These are phyloP conservation scores for Lasioglossum leucozonium DNA, from an alignment of 2,888 invertebrate genomes.

Conservation along the genomic window DNA sequence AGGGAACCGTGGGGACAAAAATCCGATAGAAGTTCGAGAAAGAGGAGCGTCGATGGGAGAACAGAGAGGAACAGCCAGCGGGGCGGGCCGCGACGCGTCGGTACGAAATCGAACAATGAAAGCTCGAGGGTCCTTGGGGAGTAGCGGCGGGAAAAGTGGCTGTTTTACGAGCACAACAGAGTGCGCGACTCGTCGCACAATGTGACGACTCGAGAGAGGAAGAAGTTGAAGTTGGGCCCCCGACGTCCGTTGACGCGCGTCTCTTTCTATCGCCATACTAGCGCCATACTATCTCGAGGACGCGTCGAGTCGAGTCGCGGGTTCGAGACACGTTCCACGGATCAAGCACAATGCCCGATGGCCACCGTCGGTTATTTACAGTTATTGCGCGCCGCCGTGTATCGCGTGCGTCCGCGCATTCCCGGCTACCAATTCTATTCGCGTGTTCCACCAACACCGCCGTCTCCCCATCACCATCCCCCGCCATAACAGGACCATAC, in stretches of 20 bases:
- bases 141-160: slow-evolving; percentile 75
- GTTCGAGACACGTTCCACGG: slow-evolving; percentile 70
- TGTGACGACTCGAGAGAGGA: slow-evolving; percentile 67
- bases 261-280: too few relatives aligned
- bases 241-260: slow-evolving; percentile 15
- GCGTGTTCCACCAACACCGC: background rate
- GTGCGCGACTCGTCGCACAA: slow-evolving; percentile 70
- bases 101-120: slow-evolving; percentile 76
- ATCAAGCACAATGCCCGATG: slow-evolving; percentile 69
- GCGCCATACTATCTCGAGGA: slow-evolving; percentile 33
- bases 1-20: slow-evolving; percentile 21
- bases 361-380: slow-evolving; percentile 67
- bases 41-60: slow-evolving; percentile 1
- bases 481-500: background rate
- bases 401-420: slow-evolving; percentile 21
- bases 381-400: slow-evolving; percentile 56
- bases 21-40: background rate
- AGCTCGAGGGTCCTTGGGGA: slow-evolving; percentile 74
- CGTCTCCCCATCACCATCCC: background rate
- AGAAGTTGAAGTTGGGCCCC: slow-evolving; percentile 51
- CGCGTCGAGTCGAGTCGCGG: slow-evolving; percentile 39
- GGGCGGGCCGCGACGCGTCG: slow-evolving; percentile 32
- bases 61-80: background rate
- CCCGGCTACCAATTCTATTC: slow-evolving; percentile 13
- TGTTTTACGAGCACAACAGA: slow-evolving; percentile 76